A percentile compares a stretch with the other conserved stretches of the same genome.
Evolutionary conservation across 2,888 invertebrate genomes (phyloP).

Genomic region (Ephialtes manifestator): DNA sequence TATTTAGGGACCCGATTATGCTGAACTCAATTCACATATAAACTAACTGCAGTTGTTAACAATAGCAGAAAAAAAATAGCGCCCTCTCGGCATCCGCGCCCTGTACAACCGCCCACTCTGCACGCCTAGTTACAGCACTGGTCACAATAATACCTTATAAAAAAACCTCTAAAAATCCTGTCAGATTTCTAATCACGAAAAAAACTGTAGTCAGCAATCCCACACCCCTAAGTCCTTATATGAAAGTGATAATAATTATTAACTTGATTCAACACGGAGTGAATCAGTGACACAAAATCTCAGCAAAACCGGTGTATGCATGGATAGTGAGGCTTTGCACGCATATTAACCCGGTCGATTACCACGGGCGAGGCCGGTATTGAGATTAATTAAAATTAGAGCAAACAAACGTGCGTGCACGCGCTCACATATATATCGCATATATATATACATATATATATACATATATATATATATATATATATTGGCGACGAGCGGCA

Average conservation of each 20-base stretch:
- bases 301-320: not conserved
- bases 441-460: no score
- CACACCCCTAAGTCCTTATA: not conserved
- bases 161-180: no score
- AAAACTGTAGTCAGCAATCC: not conserved
- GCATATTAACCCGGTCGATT: constrained; percentile 66
- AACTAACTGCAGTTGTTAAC: no score
- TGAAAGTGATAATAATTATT: not conserved
- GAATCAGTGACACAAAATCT: not conserved
- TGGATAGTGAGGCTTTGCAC: not conserved
- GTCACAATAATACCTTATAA: no score
- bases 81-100: no score
- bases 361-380: constrained; percentile 75
- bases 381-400: constrained; percentile 82
- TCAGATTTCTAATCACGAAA: no score
- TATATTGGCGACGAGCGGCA: constrained; percentile 45
- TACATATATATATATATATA: constrained; percentile 11
- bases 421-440: constrained; percentile 41
- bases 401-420: constrained; percentile 75
- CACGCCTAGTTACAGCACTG: no score
- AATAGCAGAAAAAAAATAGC: no score
- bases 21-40: no score
- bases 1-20: no score
- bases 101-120: no score
- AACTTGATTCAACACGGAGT: not conserved